phyloP scores from a whole-genome alignment of 2,113 vertebrate genomes.

The Dasyprocta punctata region DNA sequence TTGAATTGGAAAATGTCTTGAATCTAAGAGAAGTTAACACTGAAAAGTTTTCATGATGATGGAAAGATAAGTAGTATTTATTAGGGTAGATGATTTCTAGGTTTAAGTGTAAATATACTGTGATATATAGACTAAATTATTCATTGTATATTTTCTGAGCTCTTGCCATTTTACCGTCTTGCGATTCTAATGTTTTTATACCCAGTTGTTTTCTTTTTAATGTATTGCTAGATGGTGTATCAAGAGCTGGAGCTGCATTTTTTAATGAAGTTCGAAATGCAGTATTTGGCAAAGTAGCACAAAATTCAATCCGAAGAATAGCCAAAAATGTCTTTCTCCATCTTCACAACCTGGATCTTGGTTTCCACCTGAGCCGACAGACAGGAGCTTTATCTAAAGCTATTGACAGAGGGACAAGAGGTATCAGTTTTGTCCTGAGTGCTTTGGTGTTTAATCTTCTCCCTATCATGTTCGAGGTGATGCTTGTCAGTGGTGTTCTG shows the following conservation, averaged over 20 bases:
- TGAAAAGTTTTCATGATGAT: slow-evolving; percentile 31
- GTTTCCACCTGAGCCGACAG: slow-evolving; percentile 97
- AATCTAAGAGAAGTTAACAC: slow-evolving; percentile 34
- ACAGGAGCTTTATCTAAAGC: slow-evolving; percentile 98
- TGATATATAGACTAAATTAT: slow-evolving; percentile 18
- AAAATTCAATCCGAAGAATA: slow-evolving; percentile 97
- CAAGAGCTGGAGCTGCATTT: slow-evolving; percentile 92
- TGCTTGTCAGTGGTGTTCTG: slow-evolving; percentile 95
- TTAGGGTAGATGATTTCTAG: slow-evolving; percentile 20
- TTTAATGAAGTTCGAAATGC: slow-evolving; percentile 98
- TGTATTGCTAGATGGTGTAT: slow-evolving; percentile 91
- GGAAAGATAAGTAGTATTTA: slow-evolving; percentile 50
- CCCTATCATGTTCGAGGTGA: slow-evolving; percentile 97
- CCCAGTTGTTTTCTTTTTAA: slow-evolving; percentile 45
- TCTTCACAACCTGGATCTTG: slow-evolving; percentile 96
- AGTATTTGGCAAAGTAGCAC: slow-evolving; percentile 98
- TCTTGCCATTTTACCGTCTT: slow-evolving; percentile 29
- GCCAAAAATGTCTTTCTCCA: slow-evolving; percentile 98
- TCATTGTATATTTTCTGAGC: slow-evolving; percentile 34
- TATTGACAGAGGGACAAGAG: slow-evolving; percentile 97
- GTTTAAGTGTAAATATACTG: slow-evolving; percentile 48
- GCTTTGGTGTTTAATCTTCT: slow-evolving; percentile 98
- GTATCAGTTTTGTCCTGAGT: slow-evolving; percentile 98
- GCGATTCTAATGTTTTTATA: slow-evolving; percentile 37
- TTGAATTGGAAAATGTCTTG: slow-evolving; percentile 56